Percentiles rank a stretch among this genome's conserved stretches.
phyloP scores from a whole-genome alignment of 2,113 vertebrate genomes.

The Oenanthe melanoleuca region DNA sequence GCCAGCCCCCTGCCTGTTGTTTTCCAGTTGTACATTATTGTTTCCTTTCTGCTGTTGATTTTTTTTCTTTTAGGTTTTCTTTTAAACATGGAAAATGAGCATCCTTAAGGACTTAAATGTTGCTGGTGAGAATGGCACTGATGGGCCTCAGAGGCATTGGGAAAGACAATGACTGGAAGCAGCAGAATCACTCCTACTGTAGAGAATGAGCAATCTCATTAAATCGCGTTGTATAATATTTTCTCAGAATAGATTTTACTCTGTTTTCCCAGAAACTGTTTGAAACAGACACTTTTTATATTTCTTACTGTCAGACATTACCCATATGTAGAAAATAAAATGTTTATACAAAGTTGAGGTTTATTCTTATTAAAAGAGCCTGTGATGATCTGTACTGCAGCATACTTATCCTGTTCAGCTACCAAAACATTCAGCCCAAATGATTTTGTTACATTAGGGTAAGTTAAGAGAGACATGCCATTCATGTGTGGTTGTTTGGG shows the following conservation, averaged over 20 bases:
- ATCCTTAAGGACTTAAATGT: background rate
- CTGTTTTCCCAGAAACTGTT: background rate
- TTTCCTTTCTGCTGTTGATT: background rate
- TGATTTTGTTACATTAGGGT: background rate
- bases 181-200: background rate
- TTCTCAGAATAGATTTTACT: slow-evolving; percentile 8
- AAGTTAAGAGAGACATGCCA: background rate
- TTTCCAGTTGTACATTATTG: background rate
- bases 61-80: slow-evolving; percentile 64
- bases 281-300: background rate
- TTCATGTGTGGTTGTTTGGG: background rate
- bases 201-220: background rate
- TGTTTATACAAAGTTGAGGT: background rate
- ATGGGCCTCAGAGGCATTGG: background rate
- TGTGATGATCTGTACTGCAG: background rate
- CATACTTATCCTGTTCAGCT: background rate
- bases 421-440: background rate
- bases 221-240: background rate
- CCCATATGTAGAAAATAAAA: slow-evolving; percentile 27
- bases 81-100: slow-evolving; percentile 73
- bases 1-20: background rate
- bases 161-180: background rate
- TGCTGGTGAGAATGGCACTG: background rate
- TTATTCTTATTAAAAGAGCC: background rate
- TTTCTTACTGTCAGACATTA: background rate